These are phyloP conservation scores for Nothura maculosa DNA, from an alignment of 2,797 vertebrate species.

Conservation along the genomic window DNA sequence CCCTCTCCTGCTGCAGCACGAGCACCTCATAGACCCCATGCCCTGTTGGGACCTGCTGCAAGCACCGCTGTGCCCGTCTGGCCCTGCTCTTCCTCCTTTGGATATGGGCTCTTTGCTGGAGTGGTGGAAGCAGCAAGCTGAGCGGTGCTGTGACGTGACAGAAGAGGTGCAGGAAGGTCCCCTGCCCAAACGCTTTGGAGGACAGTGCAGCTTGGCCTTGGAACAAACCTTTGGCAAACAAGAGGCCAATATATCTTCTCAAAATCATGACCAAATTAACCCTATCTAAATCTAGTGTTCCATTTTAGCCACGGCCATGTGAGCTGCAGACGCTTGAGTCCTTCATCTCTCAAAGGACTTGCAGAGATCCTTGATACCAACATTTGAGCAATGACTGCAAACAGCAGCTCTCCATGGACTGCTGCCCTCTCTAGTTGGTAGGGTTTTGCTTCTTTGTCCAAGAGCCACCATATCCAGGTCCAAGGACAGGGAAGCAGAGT, in stretches of 20 bases:
- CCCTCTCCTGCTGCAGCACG: neutral
- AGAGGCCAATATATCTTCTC: neutral
- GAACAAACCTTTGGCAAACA: neutral
- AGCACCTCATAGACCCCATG: fast-evolving
- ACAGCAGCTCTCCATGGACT: neutral
- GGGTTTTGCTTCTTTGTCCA: neutral
- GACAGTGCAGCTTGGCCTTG: neutral
- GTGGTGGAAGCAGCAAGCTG: neutral
- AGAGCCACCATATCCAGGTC: neutral
- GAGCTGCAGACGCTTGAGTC: neutral
- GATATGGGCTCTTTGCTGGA: neutral
- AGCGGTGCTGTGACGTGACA: fast-evolving
- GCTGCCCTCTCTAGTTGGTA: neutral
- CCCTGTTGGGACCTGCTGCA: fast-evolving
- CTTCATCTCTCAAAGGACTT: neutral
- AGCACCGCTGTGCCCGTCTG: neutral
- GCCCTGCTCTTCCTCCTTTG: neutral
- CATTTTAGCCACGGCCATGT: neutral
- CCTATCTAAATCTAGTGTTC: neutral
- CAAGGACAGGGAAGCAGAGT: neutral
- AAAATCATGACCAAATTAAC: too few relatives aligned
- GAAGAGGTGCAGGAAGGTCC: neutral
- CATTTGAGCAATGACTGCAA: neutral
- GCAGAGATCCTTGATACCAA: neutral
- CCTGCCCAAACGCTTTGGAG: neutral